Evolutionary conservation across 2,797 vertebrate genomes (phyloP).

Genomic region (Lithobates pipiens): DNA sequence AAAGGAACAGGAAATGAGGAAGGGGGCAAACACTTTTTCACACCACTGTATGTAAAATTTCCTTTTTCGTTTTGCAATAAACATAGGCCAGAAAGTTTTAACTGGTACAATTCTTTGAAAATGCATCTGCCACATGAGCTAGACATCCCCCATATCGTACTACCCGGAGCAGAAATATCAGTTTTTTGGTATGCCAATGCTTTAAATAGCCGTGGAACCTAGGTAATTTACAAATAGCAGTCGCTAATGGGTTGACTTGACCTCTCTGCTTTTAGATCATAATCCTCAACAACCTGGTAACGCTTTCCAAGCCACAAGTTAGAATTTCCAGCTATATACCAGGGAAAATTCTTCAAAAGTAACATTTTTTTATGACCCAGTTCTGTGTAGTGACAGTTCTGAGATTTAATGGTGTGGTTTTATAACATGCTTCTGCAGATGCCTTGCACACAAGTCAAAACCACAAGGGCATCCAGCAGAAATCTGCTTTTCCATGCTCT

Average conservation of each 20-base stretch:
- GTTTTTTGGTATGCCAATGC: too few species aligned
- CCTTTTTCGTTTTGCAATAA: too few species aligned
- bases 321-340: not conserved
- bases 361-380: not conserved
- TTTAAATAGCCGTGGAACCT: not conserved
- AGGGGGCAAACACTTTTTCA: too few species aligned
- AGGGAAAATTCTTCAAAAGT: not conserved
- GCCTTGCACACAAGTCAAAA: conserved; percentile 7
- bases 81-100: too few species aligned
- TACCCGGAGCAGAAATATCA: too few species aligned
- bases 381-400: not conserved
- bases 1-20: too few species aligned
- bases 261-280: not conserved
- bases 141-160: too few species aligned
- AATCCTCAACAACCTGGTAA: not conserved
- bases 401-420: conserved; percentile 17
- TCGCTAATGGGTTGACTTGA: not conserved
- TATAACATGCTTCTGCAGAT: not conserved
- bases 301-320: not conserved
- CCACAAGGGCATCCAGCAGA: conserved; percentile 28
- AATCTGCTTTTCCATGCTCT: not conserved
- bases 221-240: not conserved
- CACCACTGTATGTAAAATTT: too few species aligned
- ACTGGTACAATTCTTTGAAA: too few species aligned
- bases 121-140: too few species aligned